A percentile compares a stretch with the other conserved stretches of the same genome.
phyloP scores from a whole-genome alignment of 2,113 vertebrate genomes.

The Erythrocebus patas region DNA sequence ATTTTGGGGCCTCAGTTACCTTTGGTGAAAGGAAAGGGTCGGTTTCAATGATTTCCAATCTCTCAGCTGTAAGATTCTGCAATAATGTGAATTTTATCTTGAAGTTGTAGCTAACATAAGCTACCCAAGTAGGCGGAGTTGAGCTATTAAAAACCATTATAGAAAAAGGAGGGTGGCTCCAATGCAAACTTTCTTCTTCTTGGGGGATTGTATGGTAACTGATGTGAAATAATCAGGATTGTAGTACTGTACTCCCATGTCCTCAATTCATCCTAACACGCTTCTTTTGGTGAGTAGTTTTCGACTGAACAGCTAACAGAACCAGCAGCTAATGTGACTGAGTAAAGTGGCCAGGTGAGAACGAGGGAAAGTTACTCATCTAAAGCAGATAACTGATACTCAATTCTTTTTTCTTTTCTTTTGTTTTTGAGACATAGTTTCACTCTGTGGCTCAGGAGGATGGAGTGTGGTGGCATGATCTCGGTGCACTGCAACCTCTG shows the following conservation, averaged over 20 bases:
- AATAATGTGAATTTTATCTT: background rate
- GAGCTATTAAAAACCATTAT: background rate
- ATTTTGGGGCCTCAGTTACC: background rate
- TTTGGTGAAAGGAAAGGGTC: background rate
- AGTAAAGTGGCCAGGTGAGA: background rate
- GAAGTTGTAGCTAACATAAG: background rate
- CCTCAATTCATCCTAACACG: background rate
- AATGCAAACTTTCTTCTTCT: background rate
- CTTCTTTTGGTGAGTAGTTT: background rate
- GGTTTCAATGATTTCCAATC: background rate
- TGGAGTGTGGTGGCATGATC: too few relatives aligned
- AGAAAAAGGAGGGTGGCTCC: background rate
- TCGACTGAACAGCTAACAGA: background rate
- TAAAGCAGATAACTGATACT: background rate
- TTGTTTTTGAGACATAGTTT: too few relatives aligned
- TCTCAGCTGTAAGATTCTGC: background rate
- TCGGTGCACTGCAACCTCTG: too few relatives aligned
- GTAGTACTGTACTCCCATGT: background rate
- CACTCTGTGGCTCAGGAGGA: too few relatives aligned
- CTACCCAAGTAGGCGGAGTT: background rate
- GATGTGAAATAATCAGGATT: background rate
- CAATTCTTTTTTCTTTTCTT: background rate
- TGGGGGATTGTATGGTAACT: background rate
- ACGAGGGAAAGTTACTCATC: background rate
- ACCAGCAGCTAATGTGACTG: background rate